A percentile compares a stretch with the other conserved stretches of the same genome.
These are phyloP conservation scores for Podarcis muralis DNA, from an alignment of 2,113 vertebrate genomes.

Conservation along the genomic window DNA sequence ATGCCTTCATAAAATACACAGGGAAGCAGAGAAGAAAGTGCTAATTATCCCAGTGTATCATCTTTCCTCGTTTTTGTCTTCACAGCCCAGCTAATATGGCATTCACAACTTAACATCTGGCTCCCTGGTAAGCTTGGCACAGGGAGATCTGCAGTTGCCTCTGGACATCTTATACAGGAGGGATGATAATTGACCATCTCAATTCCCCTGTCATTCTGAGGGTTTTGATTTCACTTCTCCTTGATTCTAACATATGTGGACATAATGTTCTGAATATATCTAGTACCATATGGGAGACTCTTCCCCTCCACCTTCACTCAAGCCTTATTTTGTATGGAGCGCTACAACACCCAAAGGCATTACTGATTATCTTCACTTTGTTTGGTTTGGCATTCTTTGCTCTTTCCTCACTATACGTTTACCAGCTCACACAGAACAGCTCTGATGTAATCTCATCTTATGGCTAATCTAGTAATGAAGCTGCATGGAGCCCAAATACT, in stretches of 20 bases:
- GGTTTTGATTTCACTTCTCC: not conserved
- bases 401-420: not conserved
- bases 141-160: not conserved
- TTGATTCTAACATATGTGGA: not conserved
- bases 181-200: not conserved
- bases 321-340: not conserved
- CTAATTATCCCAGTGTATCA: constrained; percentile 23
- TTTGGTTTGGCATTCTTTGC: not conserved
- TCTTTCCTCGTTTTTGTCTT: not conserved
- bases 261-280: not conserved
- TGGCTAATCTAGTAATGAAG: fast-evolving
- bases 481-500: not conserved
- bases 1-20: not conserved
- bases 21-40: not conserved
- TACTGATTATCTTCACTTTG: not conserved
- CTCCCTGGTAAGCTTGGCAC: not conserved
- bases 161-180: not conserved
- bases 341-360: not conserved
- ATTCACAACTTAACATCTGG: not conserved
- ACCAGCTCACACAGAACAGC: not conserved
- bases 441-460: not conserved
- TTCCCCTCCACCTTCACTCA: not conserved
- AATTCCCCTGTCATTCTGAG: not conserved
- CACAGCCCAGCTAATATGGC: not conserved
- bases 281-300: not conserved